phyloP scores from a whole-genome alignment of 2,888 invertebrate species.

The Acronicta leporina region DNA sequence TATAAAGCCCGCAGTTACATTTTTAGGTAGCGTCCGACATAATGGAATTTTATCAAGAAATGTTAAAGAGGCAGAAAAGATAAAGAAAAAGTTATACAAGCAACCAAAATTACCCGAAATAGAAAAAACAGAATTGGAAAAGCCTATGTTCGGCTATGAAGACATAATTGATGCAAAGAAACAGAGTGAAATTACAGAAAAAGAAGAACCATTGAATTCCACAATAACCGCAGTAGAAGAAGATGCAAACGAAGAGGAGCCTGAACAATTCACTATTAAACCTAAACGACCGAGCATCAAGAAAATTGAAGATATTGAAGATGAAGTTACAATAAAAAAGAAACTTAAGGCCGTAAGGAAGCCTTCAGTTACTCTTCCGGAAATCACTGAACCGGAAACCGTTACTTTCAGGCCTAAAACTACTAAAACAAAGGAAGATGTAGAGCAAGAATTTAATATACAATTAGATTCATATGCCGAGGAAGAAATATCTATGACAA shows the following conservation, averaged over 20 bases:
- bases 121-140: conserved; percentile 88
- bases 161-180: conserved; percentile 79
- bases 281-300: conserved; percentile 81
- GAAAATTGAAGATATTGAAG: conserved; percentile 86
- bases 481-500: conserved; percentile 96
- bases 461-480: conserved; percentile 95
- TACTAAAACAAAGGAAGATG: conserved; percentile 94
- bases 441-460: conserved; percentile 97
- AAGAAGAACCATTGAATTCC: conserved; percentile 20
- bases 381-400: conserved; percentile 93
- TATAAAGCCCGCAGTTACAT: conserved; percentile 84
- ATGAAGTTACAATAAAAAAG: conserved; percentile 93
- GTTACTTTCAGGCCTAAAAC: conserved; percentile 94
- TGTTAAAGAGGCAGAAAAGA: conserved; percentile 91
- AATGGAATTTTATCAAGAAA: conserved; percentile 92
- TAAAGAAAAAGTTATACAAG: conserved; percentile 89
- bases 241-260: conserved; percentile 67
- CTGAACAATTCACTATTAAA: conserved; percentile 81
- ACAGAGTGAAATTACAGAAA: conserved; percentile 58
- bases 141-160: conserved; percentile 85
- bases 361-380: conserved; percentile 91
- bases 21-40: conserved; percentile 89
- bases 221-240: conserved; percentile 61
- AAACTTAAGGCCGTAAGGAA: conserved; percentile 92
- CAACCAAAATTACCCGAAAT: conserved; percentile 88